Conservation (phyloP, 2,888 invertebrate species). For the Spilarctia lutea region DNA sequence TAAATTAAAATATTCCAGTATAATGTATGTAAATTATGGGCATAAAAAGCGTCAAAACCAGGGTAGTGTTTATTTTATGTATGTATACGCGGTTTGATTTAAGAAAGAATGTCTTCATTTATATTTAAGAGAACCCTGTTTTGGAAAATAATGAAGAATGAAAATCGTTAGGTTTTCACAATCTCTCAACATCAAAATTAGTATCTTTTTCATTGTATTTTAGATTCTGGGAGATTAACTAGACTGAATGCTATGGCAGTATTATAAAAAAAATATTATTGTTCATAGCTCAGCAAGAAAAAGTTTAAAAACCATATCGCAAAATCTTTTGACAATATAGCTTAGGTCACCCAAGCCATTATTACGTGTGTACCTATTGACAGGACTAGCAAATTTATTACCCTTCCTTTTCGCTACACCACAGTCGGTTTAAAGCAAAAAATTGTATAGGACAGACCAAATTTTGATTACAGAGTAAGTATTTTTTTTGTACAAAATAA, state of each 20-base stretch:
- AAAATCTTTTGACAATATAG: too few species aligned
- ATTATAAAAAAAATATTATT: background rate
- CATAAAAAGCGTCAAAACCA: constrained; percentile 48
- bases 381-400: too few species aligned
- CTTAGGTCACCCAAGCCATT: too few species aligned
- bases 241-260: background rate
- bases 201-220: too few species aligned
- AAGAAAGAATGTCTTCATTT: constrained; percentile 36
- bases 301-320: too few species aligned
- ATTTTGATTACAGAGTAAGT: background rate
- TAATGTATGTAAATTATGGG: constrained; percentile 49
- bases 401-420: too few species aligned
- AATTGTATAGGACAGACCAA: background rate
- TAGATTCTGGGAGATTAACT: background rate
- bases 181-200: background rate
- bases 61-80: constrained; percentile 36
- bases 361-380: too few species aligned
- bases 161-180: background rate
- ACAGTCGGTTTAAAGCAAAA: background rate
- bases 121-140: constrained; percentile 6
- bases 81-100: constrained; percentile 28
- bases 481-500: background rate
- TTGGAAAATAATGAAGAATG: background rate
- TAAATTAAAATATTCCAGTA: constrained; percentile 50
- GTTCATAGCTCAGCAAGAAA: too few species aligned